Base-by-base conservation (phyloP, 1,140 invertebrate species). In the Drosophila chauvacae region DNA sequence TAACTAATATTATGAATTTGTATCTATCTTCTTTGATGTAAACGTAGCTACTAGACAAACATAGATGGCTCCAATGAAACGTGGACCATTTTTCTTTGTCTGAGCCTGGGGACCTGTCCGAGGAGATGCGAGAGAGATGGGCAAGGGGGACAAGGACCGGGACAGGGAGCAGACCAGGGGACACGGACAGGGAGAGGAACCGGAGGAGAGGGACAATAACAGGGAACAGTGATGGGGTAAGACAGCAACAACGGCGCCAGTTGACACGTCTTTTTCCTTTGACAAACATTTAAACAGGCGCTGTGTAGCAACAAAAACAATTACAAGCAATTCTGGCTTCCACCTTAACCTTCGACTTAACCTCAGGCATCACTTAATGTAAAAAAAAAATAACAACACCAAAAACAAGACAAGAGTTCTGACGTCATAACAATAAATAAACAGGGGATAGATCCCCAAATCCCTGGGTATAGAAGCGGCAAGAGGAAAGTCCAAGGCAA, bases 371-470 rank as follows among this genome's bases (percentile, higher is more conserved):
- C 62, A 55, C 53, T 39, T n/a, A 55, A 55, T 55, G 53, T 39
- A 48, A 23, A n/a, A 18, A n/a, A n/a, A 18, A 26, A 28, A 10
- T 0, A 48, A 16, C 13, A 28, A 35, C 3, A 55, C 44, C 13
- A 65, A n/a, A 3, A 41, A 48, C 41, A 42, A 45, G 28, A 39
- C 18, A 23, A 18, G 37, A 23, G 11, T 13, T 64, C 50, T 85
- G 73, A 88, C 70, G 70, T 90, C 77, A 88, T 88, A 88, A 88
- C 81, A 81, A 64, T 88, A 90, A 88, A 88, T 88, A 79, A 90
- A 63, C 53, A 23, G 30, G 18, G 23, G 23, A 23, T 23, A 23
- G 23, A 23, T 23, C 23, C 23, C 23, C 23, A 1, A 3, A 23
- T 23, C 23, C 23, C 2, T 23, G 18, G 14, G 28, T 1, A 9